phyloP scores from a whole-genome alignment of 2,113 vertebrate species.

The Lathamus discolor region DNA sequence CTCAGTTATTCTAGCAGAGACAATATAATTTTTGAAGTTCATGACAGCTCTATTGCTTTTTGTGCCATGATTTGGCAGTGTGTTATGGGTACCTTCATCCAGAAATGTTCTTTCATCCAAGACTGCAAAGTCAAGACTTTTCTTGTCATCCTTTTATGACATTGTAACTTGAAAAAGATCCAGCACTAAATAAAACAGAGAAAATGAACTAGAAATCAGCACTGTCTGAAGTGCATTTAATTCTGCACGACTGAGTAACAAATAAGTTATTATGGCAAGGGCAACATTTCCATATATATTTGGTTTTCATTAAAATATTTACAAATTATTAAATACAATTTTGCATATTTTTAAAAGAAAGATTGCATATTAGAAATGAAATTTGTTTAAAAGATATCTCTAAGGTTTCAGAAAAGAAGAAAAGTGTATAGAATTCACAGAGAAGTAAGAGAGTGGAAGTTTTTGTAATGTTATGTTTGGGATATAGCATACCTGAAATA shows the following conservation, averaged over 20 bases:
- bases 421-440: not conserved
- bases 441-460: not conserved
- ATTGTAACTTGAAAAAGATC: constrained; percentile 58
- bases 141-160: constrained; percentile 55
- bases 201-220: constrained; percentile 52
- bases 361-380: not conserved
- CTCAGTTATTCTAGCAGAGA: constrained; percentile 70
- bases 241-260: not conserved
- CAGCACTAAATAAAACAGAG: not conserved
- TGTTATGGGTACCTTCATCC: constrained; percentile 62
- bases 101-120: constrained; percentile 70
- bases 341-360: not conserved
- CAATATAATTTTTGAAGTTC: constrained; percentile 78
- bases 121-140: constrained; percentile 70
- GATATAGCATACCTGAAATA: not conserved
- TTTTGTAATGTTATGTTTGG: not conserved
- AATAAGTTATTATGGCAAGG: not conserved
- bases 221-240: constrained; percentile 1
- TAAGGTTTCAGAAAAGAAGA: not conserved
- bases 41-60: constrained; percentile 78
- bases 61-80: constrained; percentile 56
- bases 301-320: not conserved
- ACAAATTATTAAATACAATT: not conserved
- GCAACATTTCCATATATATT: not conserved
- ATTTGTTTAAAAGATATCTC: not conserved